Evolutionary conservation across 2,113 vertebrate species (phyloP).

Genomic region (Ophiodon elongatus): DNA sequence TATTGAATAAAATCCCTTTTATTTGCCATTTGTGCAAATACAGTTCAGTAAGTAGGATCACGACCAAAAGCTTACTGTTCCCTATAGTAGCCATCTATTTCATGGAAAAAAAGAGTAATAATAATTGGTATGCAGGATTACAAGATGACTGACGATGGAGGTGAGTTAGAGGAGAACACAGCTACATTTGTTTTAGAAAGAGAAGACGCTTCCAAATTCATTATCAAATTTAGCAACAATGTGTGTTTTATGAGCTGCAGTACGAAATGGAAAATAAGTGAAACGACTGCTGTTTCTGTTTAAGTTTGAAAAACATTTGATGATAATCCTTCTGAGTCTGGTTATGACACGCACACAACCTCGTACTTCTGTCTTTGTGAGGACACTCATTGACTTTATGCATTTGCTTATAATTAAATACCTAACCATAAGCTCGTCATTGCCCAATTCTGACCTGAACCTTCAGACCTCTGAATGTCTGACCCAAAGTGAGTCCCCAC

Average conservation of each 20-base stretch:
- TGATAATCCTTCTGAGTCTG: neutral
- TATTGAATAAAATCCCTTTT: neutral
- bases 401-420: neutral
- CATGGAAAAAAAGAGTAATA: neutral
- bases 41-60: neutral
- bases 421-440: neutral
- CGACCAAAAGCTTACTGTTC: too few species aligned
- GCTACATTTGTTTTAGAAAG: neutral
- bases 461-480: neutral
- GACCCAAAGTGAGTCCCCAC: too few species aligned
- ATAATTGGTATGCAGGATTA: neutral
- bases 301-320: neutral
- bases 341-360: neutral
- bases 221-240: neutral
- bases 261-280: neutral
- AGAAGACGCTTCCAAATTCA: neutral
- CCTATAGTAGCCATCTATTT: neutral
- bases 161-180: neutral
- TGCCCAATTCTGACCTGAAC: neutral
- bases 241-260: neutral
- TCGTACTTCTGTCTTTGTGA: neutral
- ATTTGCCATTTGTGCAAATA: neutral
- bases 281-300: neutral
- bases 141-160: neutral
- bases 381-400: neutral